Conservation (phyloP, 2,113 vertebrate species). For the Leiothrix lutea region DNA sequence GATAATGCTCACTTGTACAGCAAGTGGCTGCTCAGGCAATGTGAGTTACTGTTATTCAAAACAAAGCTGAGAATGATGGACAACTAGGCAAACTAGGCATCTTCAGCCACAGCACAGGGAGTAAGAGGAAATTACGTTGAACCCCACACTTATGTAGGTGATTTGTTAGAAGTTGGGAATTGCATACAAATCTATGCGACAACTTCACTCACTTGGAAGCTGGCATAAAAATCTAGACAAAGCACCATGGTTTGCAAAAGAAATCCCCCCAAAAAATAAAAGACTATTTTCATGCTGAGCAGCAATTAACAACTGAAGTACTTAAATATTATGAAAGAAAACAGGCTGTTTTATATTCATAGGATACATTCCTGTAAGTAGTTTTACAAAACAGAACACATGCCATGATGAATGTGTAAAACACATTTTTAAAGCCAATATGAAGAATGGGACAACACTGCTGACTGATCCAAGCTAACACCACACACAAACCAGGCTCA, state of each 20-base stretch:
- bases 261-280: not conserved
- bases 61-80: not conserved
- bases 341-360: not conserved
- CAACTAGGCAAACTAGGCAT: not conserved
- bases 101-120: not conserved
- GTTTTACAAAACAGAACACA: constrained; percentile 15
- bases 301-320: constrained; percentile 39
- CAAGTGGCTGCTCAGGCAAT: constrained; percentile 70
- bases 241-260: not conserved
- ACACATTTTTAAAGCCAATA: not conserved
- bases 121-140: not conserved
- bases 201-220: not conserved
- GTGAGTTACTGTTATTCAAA: not conserved
- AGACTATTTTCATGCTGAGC: constrained; percentile 28
- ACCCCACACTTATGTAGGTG: not conserved
- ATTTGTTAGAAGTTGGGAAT: not conserved
- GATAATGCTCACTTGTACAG: constrained; percentile 64
- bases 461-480: constrained; percentile 20
- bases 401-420: not conserved
- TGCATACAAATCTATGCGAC: not conserved
- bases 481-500: constrained; percentile 52
- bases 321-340: not conserved
- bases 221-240: not conserved
- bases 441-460: not conserved
- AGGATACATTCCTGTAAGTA: not conserved